Conservation (phyloP, 2,797 vertebrate genomes). For the Galago senegalensis region DNA sequence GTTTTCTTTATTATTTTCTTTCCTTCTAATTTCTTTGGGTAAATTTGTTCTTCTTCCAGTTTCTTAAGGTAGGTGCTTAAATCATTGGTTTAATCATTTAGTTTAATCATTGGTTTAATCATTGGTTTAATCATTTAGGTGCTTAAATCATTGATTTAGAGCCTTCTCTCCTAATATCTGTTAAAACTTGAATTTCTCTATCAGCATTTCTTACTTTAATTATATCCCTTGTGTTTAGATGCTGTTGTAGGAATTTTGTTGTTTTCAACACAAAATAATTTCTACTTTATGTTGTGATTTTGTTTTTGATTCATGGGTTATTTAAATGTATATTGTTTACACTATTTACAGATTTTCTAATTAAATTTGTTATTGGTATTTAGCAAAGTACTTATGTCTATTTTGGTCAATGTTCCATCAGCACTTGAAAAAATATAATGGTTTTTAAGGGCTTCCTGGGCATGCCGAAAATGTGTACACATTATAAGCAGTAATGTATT, state of each 20-base stretch:
- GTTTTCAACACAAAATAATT: constrained; percentile 38
- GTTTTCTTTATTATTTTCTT: not conserved
- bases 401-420: constrained; percentile 59
- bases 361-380: constrained; percentile 30
- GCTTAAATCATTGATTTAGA: not conserved
- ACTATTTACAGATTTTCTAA: constrained; percentile 33
- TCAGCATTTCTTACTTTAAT: not conserved
- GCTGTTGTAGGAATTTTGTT: constrained; percentile 9
- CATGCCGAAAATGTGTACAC: no score
- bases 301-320: constrained; percentile 14
- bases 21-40: not conserved
- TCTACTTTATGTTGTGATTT: constrained; percentile 24
- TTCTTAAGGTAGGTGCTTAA: constrained; percentile 52
- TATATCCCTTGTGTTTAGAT: not conserved
- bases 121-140: no score
- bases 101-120: no score
- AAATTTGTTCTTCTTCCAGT: not conserved
- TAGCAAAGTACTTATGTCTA: not conserved
- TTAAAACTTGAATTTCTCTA: not conserved
- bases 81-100: not conserved
- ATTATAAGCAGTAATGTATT: no score
- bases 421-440: constrained; percentile 42
- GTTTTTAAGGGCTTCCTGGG: not conserved
- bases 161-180: not conserved
- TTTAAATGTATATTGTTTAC: not conserved